Evolutionary conservation across 2,888 invertebrate genomes (phyloP).

Genomic region (Trissolcus brochymenae): DNA sequence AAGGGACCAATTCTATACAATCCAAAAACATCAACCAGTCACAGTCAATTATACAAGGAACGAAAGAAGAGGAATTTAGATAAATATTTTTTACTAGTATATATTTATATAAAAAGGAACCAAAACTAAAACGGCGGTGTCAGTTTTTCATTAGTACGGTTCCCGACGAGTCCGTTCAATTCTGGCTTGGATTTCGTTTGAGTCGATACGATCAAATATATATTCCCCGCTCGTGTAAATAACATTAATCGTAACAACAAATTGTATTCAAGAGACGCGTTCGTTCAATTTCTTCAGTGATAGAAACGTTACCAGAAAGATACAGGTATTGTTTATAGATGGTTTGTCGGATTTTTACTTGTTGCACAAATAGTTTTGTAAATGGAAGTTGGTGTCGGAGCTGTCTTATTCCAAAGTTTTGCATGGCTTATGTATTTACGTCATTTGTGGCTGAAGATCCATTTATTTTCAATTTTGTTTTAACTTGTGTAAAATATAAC

Average conservation of each 20-base stretch:
- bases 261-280: constrained; percentile 29
- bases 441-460: constrained; percentile 1
- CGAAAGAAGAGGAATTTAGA: constrained; percentile 18
- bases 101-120: constrained; percentile 33
- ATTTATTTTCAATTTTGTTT: neutral
- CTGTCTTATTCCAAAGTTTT: constrained; percentile 6
- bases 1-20: constrained; percentile 29
- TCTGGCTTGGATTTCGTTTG: constrained; percentile 14
- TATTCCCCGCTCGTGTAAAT: constrained; percentile 14
- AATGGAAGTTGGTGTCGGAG: constrained; percentile 65
- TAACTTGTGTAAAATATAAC: neutral
- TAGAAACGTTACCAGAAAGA: constrained; percentile 44
- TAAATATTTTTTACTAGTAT: constrained; percentile 34
- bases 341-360: constrained; percentile 60
- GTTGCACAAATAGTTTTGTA: constrained; percentile 68
- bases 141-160: constrained; percentile 9
- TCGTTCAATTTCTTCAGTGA: constrained; percentile 32
- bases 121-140: constrained; percentile 1
- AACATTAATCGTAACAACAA: constrained; percentile 22
- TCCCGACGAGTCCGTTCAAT: constrained; percentile 40
- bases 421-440: constrained; percentile 22
- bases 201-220: constrained; percentile 7
- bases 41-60: constrained; percentile 36
- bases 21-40: constrained; percentile 7
- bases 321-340: constrained; percentile 65